Evolutionary conservation across 2,113 vertebrate species (phyloP).

Genomic region (Tetrao urogallus): DNA sequence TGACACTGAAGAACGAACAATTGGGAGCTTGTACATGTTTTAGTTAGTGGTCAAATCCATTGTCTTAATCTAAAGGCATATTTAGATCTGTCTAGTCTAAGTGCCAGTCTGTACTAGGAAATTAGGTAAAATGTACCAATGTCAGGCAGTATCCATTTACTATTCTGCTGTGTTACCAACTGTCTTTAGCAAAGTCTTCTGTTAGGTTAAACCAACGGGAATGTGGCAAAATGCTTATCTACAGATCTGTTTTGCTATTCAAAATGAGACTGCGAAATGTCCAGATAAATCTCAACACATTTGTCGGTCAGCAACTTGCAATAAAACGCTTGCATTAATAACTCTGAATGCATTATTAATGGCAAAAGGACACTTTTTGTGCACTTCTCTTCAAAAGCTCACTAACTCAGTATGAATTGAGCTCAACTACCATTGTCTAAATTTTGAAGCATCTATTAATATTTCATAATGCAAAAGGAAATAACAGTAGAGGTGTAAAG

Average conservation of each 20-base stretch:
- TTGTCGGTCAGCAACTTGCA: not conserved
- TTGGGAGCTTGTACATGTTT: not conserved
- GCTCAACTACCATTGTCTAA: not conserved
- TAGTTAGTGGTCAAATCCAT: not conserved
- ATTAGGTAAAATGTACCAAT: not conserved
- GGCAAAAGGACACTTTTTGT: not conserved
- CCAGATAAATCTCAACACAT: not conserved
- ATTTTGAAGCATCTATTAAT: not conserved
- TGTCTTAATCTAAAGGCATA: not conserved
- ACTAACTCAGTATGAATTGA: not conserved
- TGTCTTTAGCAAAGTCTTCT: not conserved
- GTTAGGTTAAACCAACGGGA: not conserved
- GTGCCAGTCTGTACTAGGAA: not conserved
- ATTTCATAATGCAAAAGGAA: not conserved
- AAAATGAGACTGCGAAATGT: not conserved
- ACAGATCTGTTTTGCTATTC: not conserved
- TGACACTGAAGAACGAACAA: not conserved
- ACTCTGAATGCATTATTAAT: not conserved
- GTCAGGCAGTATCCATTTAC: not conserved
- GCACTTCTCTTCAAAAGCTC: not conserved
- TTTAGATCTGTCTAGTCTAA: not conserved
- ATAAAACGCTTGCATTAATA: not conserved
- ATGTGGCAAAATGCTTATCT: not conserved
- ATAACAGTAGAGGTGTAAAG: not conserved
- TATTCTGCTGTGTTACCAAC: not conserved